phyloP scores from a whole-genome alignment of 2,888 invertebrate species.

The Psylliodes chrysocephalus region DNA sequence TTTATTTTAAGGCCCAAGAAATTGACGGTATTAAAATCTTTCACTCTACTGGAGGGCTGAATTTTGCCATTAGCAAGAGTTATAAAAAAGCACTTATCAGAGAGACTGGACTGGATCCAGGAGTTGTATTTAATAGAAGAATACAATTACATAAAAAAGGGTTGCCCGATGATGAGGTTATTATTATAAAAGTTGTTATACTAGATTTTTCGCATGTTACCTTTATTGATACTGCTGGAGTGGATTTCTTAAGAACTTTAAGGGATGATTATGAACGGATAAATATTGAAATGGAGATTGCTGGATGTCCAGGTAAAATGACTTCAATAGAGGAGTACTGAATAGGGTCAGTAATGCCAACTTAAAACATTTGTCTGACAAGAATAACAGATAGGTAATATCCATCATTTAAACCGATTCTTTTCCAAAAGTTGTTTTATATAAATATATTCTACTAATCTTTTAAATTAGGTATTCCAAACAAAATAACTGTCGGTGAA shows the following conservation, averaged over 20 bases:
- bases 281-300: neutral
- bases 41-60: neutral
- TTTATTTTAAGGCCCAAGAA: conserved; percentile 4
- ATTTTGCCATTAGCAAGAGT: neutral
- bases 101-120: neutral
- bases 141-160: neutral
- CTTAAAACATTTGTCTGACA: too few relatives aligned
- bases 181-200: neutral
- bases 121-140: neutral
- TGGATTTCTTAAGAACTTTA: neutral
- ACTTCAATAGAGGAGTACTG: too few relatives aligned
- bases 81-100: neutral
- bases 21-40: conserved; percentile 3
- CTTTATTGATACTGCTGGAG: neutral
- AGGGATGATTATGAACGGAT: neutral
- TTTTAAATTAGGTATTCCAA: too few relatives aligned
- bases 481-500: too few relatives aligned
- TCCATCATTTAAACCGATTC: too few relatives aligned
- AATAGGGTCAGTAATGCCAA: too few relatives aligned
- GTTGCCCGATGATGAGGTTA: neutral
- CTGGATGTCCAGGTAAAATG: neutral
- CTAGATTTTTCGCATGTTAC: conserved; percentile 4
- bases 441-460: too few relatives aligned
- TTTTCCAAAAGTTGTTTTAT: too few relatives aligned
- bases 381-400: too few relatives aligned